Percentiles rank a stretch among this genome's conserved stretches.
Evolutionary conservation across 2,797 vertebrate genomes (phyloP).

Genomic region (Spondyliosoma cantharus): DNA sequence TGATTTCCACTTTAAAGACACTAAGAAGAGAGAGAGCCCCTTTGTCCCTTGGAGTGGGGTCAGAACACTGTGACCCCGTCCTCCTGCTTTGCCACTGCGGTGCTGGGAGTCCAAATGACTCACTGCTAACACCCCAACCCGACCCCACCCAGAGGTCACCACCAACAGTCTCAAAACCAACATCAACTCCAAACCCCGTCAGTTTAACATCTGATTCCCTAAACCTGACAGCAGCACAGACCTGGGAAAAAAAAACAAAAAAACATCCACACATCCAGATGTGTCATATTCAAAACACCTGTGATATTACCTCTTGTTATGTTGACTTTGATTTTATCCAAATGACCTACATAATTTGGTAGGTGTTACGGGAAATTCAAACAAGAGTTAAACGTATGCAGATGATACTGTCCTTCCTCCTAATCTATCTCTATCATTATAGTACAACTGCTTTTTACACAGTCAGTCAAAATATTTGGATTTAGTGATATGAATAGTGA

Average conservation of each 20-base stretch:
- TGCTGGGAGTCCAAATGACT: constrained; percentile 41
- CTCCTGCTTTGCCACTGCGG: constrained; percentile 61
- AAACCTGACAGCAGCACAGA: constrained; percentile 20
- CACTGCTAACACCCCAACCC: constrained; percentile 6
- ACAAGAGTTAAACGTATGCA: no score
- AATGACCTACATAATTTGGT: not conserved
- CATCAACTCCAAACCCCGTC: not conserved
- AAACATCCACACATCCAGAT: no score
- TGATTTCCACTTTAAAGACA: constrained; percentile 73
- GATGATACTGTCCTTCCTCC: not conserved
- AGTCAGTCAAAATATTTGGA: not conserved
- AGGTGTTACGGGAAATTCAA: not conserved
- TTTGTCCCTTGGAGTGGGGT: constrained; percentile 82
- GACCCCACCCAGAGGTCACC: constrained; percentile 6
- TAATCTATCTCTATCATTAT: no score
- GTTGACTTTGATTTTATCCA: not conserved
- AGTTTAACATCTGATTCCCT: not conserved
- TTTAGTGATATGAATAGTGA: not conserved
- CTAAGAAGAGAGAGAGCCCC: constrained; percentile 83
- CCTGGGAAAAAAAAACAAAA: not conserved
- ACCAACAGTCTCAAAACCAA: not conserved
- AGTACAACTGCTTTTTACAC: not conserved
- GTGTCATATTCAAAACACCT: constrained; percentile 25
- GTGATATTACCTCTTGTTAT: not conserved
- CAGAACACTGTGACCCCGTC: constrained; percentile 59